Conservation (phyloP, 1,140 invertebrate species). For the Bombus confusus region DNA sequence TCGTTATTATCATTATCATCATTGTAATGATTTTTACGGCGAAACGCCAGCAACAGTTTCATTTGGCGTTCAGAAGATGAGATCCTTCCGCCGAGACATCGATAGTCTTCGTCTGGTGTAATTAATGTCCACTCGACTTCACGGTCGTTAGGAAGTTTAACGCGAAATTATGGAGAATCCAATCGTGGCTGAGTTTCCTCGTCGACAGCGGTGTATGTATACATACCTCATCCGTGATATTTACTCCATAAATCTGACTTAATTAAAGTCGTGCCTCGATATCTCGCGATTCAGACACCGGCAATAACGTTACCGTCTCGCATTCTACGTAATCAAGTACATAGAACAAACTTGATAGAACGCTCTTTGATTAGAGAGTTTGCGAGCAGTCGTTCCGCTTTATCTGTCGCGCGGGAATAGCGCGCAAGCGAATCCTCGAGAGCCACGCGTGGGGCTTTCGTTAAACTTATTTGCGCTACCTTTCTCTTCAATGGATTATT, state of each 20-base stretch:
- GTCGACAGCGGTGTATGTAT: background rate
- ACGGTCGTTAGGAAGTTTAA: constrained; percentile 32
- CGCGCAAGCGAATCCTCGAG: constrained; percentile 9
- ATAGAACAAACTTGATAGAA: constrained; percentile 54
- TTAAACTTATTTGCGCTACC: constrained; percentile 47
- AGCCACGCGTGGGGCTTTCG: background rate
- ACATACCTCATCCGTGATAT: constrained; percentile 27
- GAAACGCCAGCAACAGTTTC: background rate
- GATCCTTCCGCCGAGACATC: background rate
- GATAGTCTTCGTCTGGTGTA: background rate
- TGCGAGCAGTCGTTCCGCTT: constrained; percentile 21
- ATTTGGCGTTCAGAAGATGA: background rate
- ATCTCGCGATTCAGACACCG: constrained; percentile 49
- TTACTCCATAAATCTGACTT: constrained; percentile 58
- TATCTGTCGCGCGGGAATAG: constrained; percentile 24
- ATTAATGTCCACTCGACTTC: constrained; percentile 25
- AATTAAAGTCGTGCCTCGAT: constrained; percentile 63
- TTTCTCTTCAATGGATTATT: constrained; percentile 33
- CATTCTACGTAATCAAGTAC: constrained; percentile 62
- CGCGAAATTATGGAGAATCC: constrained; percentile 40
- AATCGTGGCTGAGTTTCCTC: constrained; percentile 28
- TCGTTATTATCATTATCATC: background rate
- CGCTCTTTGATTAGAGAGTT: constrained; percentile 57
- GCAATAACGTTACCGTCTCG: constrained; percentile 59
- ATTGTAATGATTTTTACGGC: background rate